Base-by-base conservation (phyloP, 2,888 invertebrate genomes). In the Hirtodrosophila confusa region DNA sequence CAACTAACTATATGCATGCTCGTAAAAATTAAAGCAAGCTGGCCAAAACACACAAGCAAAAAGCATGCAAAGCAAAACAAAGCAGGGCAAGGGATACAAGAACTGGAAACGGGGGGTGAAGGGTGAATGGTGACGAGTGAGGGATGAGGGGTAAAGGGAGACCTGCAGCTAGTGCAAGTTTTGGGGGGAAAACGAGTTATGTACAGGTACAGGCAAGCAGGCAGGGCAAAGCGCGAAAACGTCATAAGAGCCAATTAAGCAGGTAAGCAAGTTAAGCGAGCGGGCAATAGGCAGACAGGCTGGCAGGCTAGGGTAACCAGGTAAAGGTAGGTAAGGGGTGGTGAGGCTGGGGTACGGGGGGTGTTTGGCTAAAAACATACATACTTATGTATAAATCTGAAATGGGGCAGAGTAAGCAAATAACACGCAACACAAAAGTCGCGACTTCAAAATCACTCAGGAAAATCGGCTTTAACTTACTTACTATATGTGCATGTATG, bases 221-320 rank as follows among this genome's bases (percentile, higher is more conserved):
- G 53, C 48, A 63, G 53, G 50, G 55, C 33, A 37, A 60, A 76
- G 87, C 86, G 86, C 79, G 76, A 84, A 84, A 87, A 85, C 87
- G 82, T 84, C 87, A 87, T 85, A 84, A 84, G 86, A 84, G 84
- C 83, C 87, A 84, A 84, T 87, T 87, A 84, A 85, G 70, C 87
- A 85, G 86, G 83, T 74, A 85, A 87, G 66, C 75, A 64, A n/a
- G n/a, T n/a, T n/a, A n/a, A 69, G 64, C 76, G 70, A 61, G 78
- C 50, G 43, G 27, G 65, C 58, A 54, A 36, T 66, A 60, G 67
- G 65, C 49, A 49, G 57, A 41, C 68, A 51, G 70, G 41, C 65
- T 69, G 45, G 49, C 63, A 63, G 49, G 49, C 62, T 47, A 53
- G 64, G 71, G 58, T 47, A 63, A 44, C 66, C 73, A 58, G 49